Base-by-base conservation (phyloP, 2,888 invertebrate genomes). In the Xanthia togata region DNA sequence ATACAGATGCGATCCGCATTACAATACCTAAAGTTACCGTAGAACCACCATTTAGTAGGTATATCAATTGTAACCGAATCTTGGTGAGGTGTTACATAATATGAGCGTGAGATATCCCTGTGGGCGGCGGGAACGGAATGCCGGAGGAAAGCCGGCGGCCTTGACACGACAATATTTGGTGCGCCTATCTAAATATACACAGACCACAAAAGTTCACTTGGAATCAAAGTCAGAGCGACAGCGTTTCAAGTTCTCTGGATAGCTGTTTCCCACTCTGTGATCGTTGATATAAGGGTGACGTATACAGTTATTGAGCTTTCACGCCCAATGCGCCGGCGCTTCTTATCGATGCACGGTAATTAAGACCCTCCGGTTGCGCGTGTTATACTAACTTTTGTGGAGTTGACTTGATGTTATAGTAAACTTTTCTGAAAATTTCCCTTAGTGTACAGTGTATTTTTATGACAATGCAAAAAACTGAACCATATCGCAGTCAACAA, bases 151-250 rank as follows among this genome's bases (percentile, higher is more conserved):
- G 96, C 94, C 89, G 96, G 86, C 93, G 96, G 93, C 96, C 96
- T 96, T 96, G 96, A 96, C 96, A 96, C 93, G 91, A 95, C 95
- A 94, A 94, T 93, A 95, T 95, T 95, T 93, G 94, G 94, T 95
- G 92, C 93, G 93, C 91, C 91, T 93, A 92, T 91, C 93, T 92
- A 91, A 93, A 91, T 89, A 89, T 85, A 88, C 93, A 91, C 91
- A 93, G 92, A 89, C 84, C 84, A 89, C 86, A 84, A 85, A 89
- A 85, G 82, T 81, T 77, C 71, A 63, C 57, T 65, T 35, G 50
- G 64, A 73, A 80, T 79, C 53, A 73, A 76, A 79, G 68, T 60
- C 41, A 76, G 83, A 87, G 81, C 63, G 59, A 73, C 91, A 91
- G 92, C 87, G 79, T 81, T 79, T 55, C 83, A 87, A 89, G 55